phyloP scores from a whole-genome alignment of 2,113 vertebrate genomes.

The Machaerirhynchus nigripectus region DNA sequence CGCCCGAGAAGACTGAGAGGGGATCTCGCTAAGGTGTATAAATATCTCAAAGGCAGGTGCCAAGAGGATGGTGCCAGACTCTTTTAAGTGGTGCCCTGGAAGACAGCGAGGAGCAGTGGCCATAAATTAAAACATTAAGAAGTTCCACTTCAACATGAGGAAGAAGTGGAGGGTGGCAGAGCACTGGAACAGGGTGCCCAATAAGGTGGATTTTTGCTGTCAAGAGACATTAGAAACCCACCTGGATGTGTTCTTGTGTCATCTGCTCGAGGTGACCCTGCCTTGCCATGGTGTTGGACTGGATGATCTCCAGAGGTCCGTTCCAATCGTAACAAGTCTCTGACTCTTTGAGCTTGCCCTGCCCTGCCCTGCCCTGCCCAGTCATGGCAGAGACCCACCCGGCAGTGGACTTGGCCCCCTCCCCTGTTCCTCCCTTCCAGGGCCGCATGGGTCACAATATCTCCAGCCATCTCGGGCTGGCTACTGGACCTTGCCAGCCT shows the following conservation, averaged over 20 bases:
- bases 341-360: neutral
- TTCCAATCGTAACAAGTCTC: neutral
- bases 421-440: neutral
- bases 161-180: neutral
- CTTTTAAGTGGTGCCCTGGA: too few species aligned
- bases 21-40: neutral
- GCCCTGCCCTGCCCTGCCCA: neutral
- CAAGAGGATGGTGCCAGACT: neutral
- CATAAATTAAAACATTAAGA: neutral
- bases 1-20: neutral
- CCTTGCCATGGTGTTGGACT: neutral
- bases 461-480: neutral
- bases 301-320: neutral
- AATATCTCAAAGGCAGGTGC: neutral
- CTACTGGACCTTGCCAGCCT: fast-evolving
- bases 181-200: neutral
- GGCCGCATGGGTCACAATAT: fast-evolving
- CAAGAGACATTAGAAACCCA: neutral
- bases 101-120: neutral
- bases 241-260: neutral
- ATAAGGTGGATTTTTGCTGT: neutral
- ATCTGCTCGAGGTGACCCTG: neutral
- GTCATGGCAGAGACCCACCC: neutral
- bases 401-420: neutral
- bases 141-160: neutral